Base-by-base conservation (phyloP, 1,140 invertebrate species). In the Ericerus pela region DNA sequence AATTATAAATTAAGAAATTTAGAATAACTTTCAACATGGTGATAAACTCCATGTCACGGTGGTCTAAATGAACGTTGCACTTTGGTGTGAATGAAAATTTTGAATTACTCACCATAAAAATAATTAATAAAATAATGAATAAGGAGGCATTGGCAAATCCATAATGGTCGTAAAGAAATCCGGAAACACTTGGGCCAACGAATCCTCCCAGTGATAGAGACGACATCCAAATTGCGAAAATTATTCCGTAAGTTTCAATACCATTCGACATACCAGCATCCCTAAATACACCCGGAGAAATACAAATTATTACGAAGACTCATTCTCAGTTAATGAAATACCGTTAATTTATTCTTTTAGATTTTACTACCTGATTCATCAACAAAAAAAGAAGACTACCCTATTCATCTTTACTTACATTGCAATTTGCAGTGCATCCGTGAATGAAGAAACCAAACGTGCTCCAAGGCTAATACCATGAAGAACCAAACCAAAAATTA, bases 161-260 rank as follows among this genome's bases (percentile, higher is more conserved):
- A 36, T 84, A 76, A 51, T 70, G 74, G 60, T 90, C 84, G 58
- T 81, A 79, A 0, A 90, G 72, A 33, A 85, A 75, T 6, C 85
- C 85, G 29, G 80, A 83, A 0, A 86, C 70, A 1, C 82, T 84
- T 1, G 85, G 85, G 0, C 85, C 85, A 26, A 88, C 79, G 66
- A 88, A 88, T 24, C 84, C 84, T 16, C 86, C 86, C 0, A 89
- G 70, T 1, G 88, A 86, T 65, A 88, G 89, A 0, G 82, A 80
- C 10, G 85, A 88, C 0, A 85, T 88, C 84, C 85, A 89, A 36
- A 90, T 71, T 1, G 84, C 85, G 2, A 86, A 89, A 41, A 90
- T 80, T 26, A 90, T 68, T 0, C 85, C 85, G 60, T 87, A 88
- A 0, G 86, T 91, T 65, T 85, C 79, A 30, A 89, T 71, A 55